phyloP scores from a whole-genome alignment of 2,797 vertebrate species.

The Podargus strigoides region DNA sequence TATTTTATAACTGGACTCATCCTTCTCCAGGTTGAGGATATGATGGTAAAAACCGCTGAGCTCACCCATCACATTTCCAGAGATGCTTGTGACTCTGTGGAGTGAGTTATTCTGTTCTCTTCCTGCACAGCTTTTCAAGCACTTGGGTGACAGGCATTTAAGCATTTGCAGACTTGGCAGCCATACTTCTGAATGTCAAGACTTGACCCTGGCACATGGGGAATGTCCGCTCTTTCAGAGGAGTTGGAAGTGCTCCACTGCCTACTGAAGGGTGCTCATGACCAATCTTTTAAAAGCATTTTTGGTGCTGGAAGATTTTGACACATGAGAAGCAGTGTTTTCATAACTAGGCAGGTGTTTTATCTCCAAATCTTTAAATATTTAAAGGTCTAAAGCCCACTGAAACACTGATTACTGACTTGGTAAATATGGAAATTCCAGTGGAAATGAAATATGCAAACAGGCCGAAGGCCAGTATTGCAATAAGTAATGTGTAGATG shows the following conservation, averaged over 20 bases:
- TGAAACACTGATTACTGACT: background rate
- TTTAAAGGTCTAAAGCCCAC: background rate
- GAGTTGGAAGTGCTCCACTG: background rate
- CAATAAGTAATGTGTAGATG: fast-evolving
- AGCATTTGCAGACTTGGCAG: background rate
- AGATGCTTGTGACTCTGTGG: background rate
- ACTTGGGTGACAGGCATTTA: background rate
- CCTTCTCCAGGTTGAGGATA: background rate
- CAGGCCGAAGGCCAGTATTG: background rate
- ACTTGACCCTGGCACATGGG: background rate
- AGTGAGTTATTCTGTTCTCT: background rate
- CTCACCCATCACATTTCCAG: background rate
- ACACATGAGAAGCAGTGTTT: background rate
- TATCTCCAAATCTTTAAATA: background rate
- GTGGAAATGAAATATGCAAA: background rate
- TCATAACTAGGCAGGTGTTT: background rate
- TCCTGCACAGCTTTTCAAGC: background rate
- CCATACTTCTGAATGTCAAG: background rate
- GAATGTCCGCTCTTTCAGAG: background rate
- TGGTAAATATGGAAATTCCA: background rate
- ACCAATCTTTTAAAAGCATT: background rate
- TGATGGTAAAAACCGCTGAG: background rate
- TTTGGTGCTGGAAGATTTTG: background rate
- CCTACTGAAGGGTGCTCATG: background rate
- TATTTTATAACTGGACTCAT: background rate